phyloP scores from a whole-genome alignment of 2,113 vertebrate species.

The Psilopsiagon aurifrons region DNA sequence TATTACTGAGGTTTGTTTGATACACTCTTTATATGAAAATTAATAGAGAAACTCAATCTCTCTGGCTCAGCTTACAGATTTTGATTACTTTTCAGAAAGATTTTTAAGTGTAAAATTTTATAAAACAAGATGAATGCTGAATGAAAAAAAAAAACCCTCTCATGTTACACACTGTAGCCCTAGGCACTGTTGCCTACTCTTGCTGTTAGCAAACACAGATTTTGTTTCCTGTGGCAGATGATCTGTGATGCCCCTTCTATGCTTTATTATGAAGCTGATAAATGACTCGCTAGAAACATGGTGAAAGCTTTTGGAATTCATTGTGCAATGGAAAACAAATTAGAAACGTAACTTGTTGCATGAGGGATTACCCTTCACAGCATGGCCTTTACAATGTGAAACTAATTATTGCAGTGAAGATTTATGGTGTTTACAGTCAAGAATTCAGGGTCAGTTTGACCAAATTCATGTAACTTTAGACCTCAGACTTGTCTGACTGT shows the following conservation, averaged over 20 bases:
- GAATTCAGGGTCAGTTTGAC: conserved; percentile 71
- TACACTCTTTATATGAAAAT: not conserved
- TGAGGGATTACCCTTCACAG: conserved; percentile 71
- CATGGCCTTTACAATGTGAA: conserved; percentile 67
- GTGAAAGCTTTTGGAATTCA: conserved; percentile 70
- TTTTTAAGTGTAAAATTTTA: not conserved
- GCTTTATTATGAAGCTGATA: conserved; percentile 60
- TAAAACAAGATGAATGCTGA: not conserved
- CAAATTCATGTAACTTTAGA: conserved; percentile 61
- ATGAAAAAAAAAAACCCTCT: not conserved
- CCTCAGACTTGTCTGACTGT: conserved; percentile 31
- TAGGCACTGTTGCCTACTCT: not conserved
- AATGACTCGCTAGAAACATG: conserved; percentile 48
- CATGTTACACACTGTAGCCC: not conserved
- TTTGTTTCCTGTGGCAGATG: conserved; percentile 20
- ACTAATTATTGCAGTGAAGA: conserved; percentile 68
- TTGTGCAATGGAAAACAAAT: conserved; percentile 67
- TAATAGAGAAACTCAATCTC: not conserved
- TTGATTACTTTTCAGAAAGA: not conserved
- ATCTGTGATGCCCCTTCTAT: conserved; percentile 39
- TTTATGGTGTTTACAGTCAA: conserved; percentile 71
- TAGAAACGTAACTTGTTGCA: conserved; percentile 69
- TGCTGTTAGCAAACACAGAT: not conserved
- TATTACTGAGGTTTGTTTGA: not conserved
- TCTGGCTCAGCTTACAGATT: not conserved